phyloP scores from a whole-genome alignment of 1,140 invertebrate species.

The Drosophila serrata region DNA sequence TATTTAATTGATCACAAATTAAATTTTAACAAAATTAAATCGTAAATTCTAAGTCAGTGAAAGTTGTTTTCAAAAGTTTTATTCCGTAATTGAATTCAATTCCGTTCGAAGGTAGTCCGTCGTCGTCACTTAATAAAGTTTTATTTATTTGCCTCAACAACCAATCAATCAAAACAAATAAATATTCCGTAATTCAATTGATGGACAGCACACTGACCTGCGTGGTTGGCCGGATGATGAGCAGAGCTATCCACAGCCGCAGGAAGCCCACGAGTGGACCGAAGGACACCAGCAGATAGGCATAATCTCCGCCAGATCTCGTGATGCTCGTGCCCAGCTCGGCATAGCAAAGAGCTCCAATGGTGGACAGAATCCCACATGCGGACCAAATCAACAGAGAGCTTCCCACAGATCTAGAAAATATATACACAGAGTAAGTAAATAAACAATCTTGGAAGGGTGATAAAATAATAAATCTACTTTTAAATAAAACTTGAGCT shows the following conservation, averaged over 20 bases:
- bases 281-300: conserved; percentile 94
- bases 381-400: conserved; percentile 91
- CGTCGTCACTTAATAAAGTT: conserved; percentile 40
- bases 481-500: neutral
- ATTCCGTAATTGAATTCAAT: conserved; percentile 49
- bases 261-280: conserved; percentile 95
- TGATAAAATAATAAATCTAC: neutral
- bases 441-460: neutral
- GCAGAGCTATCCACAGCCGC: conserved; percentile 93
- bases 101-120: conserved; percentile 42
- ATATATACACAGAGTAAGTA: conserved; percentile 4
- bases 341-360: conserved; percentile 93
- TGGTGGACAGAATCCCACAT: conserved; percentile 90
- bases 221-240: conserved; percentile 93
- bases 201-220: conserved; percentile 66
- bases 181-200: conserved; percentile 55
- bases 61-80: conserved; percentile 28
- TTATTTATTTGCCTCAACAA: conserved; percentile 48
- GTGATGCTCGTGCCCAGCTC: conserved; percentile 94
- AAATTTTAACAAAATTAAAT: conserved; percentile 7
- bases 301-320: conserved; percentile 95
- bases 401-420: conserved; percentile 88
- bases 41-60: conserved; percentile 14
- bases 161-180: conserved; percentile 43
- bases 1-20: neutral